Percentiles rank a stretch among this genome's conserved stretches.
phyloP scores from a whole-genome alignment of 2,113 vertebrate species.

The Rhynchopsitta pachyrhyncha region DNA sequence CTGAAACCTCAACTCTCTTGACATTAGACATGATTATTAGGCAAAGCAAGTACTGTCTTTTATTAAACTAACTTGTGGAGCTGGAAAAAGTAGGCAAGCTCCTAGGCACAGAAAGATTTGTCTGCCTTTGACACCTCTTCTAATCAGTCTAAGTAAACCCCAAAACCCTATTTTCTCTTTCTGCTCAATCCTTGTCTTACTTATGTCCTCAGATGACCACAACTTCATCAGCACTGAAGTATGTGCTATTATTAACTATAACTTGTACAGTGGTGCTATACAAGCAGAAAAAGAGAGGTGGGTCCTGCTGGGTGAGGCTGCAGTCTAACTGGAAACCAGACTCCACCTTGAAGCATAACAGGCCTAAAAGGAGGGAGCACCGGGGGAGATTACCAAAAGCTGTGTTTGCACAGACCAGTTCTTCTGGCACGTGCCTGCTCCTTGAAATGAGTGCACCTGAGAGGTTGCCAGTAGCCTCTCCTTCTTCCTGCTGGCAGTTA shows the following conservation, averaged over 20 bases:
- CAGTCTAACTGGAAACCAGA: background rate
- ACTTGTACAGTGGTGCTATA: background rate
- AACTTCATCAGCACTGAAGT: background rate
- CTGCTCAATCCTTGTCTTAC: background rate
- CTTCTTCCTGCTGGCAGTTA: background rate
- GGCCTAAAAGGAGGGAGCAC: background rate
- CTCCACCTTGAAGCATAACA: rapidly evolving
- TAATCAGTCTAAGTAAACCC: background rate
- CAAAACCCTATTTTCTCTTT: background rate
- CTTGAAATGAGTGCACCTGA: background rate
- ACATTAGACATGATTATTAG: conserved; percentile 31
- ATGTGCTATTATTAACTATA: background rate
- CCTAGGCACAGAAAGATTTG: background rate
- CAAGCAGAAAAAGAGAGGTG: background rate
- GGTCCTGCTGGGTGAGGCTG: background rate
- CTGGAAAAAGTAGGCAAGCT: background rate
- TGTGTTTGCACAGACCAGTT: background rate
- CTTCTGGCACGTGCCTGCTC: background rate
- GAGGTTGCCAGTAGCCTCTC: background rate
- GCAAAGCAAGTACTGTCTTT: background rate
- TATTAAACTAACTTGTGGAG: conserved; percentile 3
- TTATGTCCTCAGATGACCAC: background rate
- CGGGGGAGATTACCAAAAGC: too few species aligned
- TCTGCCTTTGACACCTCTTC: background rate
- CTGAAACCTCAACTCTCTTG: conserved; percentile 33